Evolutionary conservation across 2,797 vertebrate species (phyloP).

Genomic region (Chloroceryle inda): DNA sequence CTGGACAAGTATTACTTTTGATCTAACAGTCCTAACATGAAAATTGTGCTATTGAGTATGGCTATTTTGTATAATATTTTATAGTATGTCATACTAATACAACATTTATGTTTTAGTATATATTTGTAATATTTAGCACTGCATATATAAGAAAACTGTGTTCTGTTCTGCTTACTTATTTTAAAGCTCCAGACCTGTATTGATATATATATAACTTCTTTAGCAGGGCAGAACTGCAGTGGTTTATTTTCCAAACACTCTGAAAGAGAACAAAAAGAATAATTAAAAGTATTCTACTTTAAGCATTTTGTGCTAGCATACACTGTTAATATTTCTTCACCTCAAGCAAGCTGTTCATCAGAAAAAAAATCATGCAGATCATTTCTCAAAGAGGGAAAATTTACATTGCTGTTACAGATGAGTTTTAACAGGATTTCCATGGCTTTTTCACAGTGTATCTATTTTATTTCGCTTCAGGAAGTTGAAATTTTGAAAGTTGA

Average conservation of each 20-base stretch:
- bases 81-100: background rate
- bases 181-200: background rate
- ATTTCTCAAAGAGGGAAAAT: background rate
- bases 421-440: background rate
- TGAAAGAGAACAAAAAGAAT: background rate
- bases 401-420: background rate
- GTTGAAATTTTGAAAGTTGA: constrained; percentile 87
- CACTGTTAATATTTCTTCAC: background rate
- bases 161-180: background rate
- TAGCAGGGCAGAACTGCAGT: background rate
- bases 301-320: background rate
- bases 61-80: background rate
- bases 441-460: background rate
- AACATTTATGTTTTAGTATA: background rate
- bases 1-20: background rate
- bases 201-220: background rate
- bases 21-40: background rate
- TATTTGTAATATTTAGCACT: background rate
- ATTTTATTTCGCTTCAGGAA: constrained; percentile 79
- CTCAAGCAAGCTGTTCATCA: background rate
- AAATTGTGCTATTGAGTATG: background rate
- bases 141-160: background rate
- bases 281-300: background rate
- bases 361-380: background rate
- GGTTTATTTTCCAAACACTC: background rate